Evolutionary conservation across 2,797 vertebrate species (phyloP).

Genomic region (Geotria australis): DNA sequence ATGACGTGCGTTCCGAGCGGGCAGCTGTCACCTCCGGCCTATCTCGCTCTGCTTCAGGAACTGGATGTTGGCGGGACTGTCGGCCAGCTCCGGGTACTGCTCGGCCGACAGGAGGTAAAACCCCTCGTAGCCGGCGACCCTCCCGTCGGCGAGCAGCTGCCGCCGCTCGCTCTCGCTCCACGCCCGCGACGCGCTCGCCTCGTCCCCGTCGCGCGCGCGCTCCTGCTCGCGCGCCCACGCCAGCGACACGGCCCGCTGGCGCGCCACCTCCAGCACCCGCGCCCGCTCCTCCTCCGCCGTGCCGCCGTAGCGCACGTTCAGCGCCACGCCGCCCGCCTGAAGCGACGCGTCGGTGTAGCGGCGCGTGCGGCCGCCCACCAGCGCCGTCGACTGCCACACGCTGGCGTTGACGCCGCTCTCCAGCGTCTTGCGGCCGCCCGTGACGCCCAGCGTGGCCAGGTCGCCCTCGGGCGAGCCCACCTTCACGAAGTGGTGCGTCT

Average conservation of each 20-base stretch:
- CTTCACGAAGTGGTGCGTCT: conserved; percentile 83
- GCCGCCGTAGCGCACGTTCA: conserved; percentile 74
- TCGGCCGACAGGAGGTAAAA: conserved; percentile 80
- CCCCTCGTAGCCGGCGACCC: conserved; percentile 75
- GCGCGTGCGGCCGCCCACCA: conserved; percentile 53
- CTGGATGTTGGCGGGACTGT: conserved; percentile 85
- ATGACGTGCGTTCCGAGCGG: too few species aligned
- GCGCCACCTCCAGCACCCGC: conserved; percentile 54
- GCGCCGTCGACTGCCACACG: conserved; percentile 70
- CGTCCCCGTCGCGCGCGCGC: conserved; percentile 74
- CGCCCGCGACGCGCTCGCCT: conserved; percentile 28
- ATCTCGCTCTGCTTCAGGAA: conserved; percentile 97
- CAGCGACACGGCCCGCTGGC: conserved; percentile 41
- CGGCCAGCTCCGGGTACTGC: conserved; percentile 86
- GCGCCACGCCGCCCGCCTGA: conserved; percentile 32
- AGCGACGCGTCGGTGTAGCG: conserved; percentile 83
- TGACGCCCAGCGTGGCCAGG: conserved; percentile 66
- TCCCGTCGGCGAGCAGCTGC: conserved; percentile 53
- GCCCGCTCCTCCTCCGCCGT: conserved; percentile 62
- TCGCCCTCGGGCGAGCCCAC: conserved; percentile 48
- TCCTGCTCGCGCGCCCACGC: conserved; percentile 69
- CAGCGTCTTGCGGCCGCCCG: conserved; percentile 52
- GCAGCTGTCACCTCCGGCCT: conserved; percentile 61
- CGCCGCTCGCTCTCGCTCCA: conserved; percentile 93
- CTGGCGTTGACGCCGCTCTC: conserved; percentile 87